These are phyloP conservation scores for Aleiodes testaceus DNA, from an alignment of 2,888 invertebrate genomes.

Conservation along the genomic window DNA sequence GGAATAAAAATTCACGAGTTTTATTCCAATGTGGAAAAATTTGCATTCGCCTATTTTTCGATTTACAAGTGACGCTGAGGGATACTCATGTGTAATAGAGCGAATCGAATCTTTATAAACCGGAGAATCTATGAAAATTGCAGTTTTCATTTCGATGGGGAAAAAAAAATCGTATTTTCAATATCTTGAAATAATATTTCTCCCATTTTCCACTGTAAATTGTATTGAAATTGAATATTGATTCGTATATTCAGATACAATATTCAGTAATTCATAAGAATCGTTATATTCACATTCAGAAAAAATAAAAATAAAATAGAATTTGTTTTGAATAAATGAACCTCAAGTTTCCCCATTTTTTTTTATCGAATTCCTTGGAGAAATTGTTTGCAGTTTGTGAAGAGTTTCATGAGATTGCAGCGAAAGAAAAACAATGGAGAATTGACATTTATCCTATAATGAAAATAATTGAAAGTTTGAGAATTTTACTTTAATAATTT, in stretches of 20 bases:
- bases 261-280: no score
- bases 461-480: no score
- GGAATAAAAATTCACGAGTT: no score
- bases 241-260: no score
- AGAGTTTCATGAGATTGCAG: neutral
- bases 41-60: no score
- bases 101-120: neutral
- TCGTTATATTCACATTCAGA: no score
- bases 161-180: neutral
- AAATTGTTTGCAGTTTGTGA: slow-evolving; percentile 10
- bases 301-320: neutral
- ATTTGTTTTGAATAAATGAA: neutral
- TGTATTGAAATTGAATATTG: no score
- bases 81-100: slow-evolving; percentile 9
- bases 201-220: neutral
- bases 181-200: neutral
- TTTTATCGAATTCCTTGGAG: neutral
- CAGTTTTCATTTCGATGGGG: neutral
- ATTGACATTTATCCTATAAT: no score
- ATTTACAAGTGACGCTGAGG: neutral
- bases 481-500: no score
- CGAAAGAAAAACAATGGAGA: neutral
- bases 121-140: slow-evolving; percentile 18
- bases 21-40: no score
- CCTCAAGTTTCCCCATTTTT: neutral